Evolutionary conservation across 2,888 invertebrate genomes (phyloP).

Genomic region (Aporophyla nigra): DNA sequence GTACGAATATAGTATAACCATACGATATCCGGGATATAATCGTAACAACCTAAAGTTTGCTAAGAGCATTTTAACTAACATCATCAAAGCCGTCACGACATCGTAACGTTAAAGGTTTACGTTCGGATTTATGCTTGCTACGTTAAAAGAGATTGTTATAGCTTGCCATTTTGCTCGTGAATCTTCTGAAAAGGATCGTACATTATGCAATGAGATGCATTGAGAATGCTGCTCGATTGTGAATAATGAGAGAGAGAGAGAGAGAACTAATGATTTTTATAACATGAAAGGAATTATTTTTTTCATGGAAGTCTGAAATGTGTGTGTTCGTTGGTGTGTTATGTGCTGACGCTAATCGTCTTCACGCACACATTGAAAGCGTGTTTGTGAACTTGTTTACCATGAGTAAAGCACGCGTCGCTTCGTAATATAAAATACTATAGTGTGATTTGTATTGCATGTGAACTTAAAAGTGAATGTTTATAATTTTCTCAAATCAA

Average conservation of each 20-base stretch:
- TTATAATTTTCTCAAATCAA: neutral
- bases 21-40: neutral
- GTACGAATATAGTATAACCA: neutral
- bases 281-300: neutral
- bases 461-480: too few relatives aligned
- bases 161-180: slow-evolving; percentile 53
- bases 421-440: too few relatives aligned
- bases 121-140: slow-evolving; percentile 35
- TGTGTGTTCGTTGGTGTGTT: too few relatives aligned
- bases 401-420: too few relatives aligned
- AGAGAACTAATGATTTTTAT: neutral
- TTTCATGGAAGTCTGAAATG: too few relatives aligned
- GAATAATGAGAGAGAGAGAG: slow-evolving; percentile 20
- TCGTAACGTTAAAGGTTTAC: slow-evolving; percentile 22
- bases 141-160: slow-evolving; percentile 40
- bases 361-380: too few relatives aligned
- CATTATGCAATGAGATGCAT: slow-evolving; percentile 41
- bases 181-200: slow-evolving; percentile 47
- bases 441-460: too few relatives aligned
- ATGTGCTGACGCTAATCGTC: too few relatives aligned
- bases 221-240: slow-evolving; percentile 44
- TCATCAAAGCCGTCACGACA: slow-evolving; percentile 14
- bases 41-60: neutral
- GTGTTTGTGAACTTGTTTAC: too few relatives aligned
- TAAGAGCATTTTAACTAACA: slow-evolving; percentile 24